Evolutionary conservation across 2,888 invertebrate species (phyloP).

Genomic region (Chalcis sispes): DNA sequence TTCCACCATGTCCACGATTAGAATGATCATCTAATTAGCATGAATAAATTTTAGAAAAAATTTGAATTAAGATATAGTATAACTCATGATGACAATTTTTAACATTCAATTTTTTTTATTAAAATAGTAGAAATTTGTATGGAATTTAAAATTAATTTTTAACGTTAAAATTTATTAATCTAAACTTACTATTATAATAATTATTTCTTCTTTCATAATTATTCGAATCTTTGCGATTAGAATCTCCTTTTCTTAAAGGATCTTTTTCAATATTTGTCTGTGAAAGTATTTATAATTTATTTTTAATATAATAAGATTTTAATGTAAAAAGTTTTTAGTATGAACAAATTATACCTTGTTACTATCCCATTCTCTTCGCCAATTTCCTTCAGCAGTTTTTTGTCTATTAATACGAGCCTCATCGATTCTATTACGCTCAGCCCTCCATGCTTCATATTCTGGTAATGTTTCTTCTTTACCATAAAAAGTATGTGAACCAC

Average conservation of each 20-base stretch:
- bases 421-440: constrained; percentile 75
- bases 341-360: constrained; percentile 68
- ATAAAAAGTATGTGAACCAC: constrained; percentile 50
- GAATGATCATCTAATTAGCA: constrained; percentile 62
- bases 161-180: background rate
- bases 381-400: constrained; percentile 76
- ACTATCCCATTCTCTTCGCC: constrained; percentile 76
- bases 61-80: background rate
- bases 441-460: constrained; percentile 76
- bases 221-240: constrained; percentile 62
- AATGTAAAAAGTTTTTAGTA: constrained; percentile 18
- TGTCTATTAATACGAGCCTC: constrained; percentile 75
- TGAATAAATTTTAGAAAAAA: constrained; percentile 17
- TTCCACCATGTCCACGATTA: constrained; percentile 61
- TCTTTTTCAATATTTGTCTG: constrained; percentile 61
- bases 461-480: constrained; percentile 66
- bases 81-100: background rate
- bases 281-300: constrained; percentile 26
- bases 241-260: constrained; percentile 56
- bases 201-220: constrained; percentile 66
- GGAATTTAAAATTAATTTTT: background rate
- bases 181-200: constrained; percentile 59
- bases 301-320: background rate
- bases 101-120: background rate
- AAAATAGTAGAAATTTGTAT: constrained; percentile 11